Conservation (phyloP, 2,113 vertebrate genomes). For the Chaetura pelagica region DNA sequence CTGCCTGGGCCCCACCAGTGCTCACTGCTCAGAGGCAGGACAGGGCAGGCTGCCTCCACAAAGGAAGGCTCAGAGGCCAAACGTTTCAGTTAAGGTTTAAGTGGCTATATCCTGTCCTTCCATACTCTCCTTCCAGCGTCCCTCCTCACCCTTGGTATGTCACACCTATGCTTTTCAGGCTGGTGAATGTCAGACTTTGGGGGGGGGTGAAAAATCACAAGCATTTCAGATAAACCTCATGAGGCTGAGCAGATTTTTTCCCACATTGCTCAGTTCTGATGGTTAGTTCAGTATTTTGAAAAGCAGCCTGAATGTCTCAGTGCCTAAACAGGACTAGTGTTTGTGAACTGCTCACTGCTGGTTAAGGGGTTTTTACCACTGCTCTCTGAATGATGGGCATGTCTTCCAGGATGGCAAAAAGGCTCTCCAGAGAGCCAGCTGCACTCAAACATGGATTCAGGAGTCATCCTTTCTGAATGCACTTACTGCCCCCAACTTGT, state of each 20-base stretch:
- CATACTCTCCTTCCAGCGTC: not conserved
- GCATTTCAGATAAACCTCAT: not conserved
- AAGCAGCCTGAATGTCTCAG: not conserved
- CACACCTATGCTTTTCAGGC: not conserved
- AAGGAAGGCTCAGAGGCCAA: not conserved
- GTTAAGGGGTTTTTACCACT: not conserved
- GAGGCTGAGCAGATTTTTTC: not conserved
- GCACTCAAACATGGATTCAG: not conserved
- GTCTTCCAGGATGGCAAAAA: not conserved
- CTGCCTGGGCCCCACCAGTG: not conserved
- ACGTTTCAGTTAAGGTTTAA: not conserved
- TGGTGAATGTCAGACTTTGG: not conserved
- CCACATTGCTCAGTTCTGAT: not conserved
- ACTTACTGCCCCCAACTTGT: not conserved
- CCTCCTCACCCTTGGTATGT: not conserved
- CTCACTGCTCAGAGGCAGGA: no score
- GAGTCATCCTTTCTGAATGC: not conserved
- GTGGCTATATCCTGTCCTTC: not conserved
- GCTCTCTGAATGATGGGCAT: not conserved
- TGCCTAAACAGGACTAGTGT: not conserved
- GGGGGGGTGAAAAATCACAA: not conserved
- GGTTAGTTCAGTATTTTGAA: not conserved
- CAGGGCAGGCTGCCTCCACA: not conserved
- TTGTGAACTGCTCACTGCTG: not conserved
- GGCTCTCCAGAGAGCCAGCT: not conserved